Evolutionary conservation across 2,888 invertebrate species (phyloP).

Genomic region (Microplitis manilae): DNA sequence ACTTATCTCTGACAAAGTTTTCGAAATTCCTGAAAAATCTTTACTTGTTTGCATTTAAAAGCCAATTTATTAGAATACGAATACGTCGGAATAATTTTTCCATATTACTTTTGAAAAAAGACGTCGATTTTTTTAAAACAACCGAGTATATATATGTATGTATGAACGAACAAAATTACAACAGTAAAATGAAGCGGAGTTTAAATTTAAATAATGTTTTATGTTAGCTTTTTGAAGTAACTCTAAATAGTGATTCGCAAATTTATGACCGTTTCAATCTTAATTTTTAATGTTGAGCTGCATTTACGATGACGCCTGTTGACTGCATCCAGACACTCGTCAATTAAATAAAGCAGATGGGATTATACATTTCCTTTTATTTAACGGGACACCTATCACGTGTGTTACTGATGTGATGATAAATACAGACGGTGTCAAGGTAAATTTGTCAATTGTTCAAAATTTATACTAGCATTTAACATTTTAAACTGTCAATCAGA

Average conservation of each 20-base stretch:
- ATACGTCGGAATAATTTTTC: no score
- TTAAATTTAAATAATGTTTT: constrained; percentile 17
- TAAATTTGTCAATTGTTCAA: constrained; percentile 2
- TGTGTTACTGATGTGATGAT: constrained; percentile 31
- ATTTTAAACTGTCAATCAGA: constrained; percentile 9
- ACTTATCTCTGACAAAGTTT: no score
- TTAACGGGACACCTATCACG: constrained; percentile 19
- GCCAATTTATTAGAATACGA: no score
- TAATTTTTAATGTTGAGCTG: not conserved
- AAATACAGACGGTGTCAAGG: not conserved
- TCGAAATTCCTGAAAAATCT: no score
- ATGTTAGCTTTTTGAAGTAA: constrained; percentile 16
- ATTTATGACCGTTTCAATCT: constrained; percentile 16
- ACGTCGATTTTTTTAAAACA: no score
- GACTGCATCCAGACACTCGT: constrained; percentile 35
- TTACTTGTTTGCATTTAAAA: no score
- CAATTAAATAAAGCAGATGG: constrained; percentile 25
- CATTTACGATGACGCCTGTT: constrained; percentile 35
- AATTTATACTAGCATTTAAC: not conserved
- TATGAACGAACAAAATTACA: not conserved
- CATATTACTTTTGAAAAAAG: no score
- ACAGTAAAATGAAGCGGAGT: not conserved
- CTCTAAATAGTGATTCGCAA: constrained; percentile 11
- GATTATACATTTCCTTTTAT: constrained; percentile 28
- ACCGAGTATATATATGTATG: no score